Percentiles rank a stretch among this genome's conserved stretches.
These are phyloP conservation scores for Sylvietta virens DNA, from an alignment of 2,113 vertebrate genomes.

Conservation along the genomic window DNA sequence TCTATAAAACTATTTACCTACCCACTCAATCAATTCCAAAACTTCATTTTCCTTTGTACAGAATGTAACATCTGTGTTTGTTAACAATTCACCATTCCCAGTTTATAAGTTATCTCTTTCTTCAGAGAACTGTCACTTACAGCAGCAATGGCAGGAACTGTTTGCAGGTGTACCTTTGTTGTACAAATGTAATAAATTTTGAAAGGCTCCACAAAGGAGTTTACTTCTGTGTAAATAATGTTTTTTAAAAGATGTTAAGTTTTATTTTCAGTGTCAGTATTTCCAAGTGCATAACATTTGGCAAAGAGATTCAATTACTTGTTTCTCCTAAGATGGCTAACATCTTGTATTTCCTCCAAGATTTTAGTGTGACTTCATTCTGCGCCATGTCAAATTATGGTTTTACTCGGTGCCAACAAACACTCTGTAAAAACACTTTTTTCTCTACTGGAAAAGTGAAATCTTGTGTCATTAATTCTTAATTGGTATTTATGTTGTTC, in stretches of 20 bases:
- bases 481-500: not conserved
- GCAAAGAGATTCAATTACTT: not conserved
- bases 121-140: not conserved
- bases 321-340: not conserved
- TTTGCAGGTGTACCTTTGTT: not conserved
- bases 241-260: not conserved
- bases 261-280: not conserved
- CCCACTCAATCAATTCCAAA: not conserved
- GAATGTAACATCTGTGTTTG: not conserved
- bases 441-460: not conserved
- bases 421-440: not conserved
- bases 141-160: not conserved
- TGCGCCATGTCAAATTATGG: not conserved
- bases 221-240: not conserved
- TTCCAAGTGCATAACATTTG: not conserved
- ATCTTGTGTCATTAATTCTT: not conserved
- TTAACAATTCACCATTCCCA: not conserved
- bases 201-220: not conserved
- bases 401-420: not conserved
- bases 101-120: not conserved
- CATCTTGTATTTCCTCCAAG: not conserved
- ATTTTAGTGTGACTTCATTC: not conserved
- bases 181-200: not conserved
- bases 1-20: not conserved
- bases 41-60: not conserved